Percentiles rank a stretch among this genome's conserved stretches.
Evolutionary conservation across 2,113 vertebrate genomes (phyloP).

Genomic region (Sebastes schlegelii): DNA sequence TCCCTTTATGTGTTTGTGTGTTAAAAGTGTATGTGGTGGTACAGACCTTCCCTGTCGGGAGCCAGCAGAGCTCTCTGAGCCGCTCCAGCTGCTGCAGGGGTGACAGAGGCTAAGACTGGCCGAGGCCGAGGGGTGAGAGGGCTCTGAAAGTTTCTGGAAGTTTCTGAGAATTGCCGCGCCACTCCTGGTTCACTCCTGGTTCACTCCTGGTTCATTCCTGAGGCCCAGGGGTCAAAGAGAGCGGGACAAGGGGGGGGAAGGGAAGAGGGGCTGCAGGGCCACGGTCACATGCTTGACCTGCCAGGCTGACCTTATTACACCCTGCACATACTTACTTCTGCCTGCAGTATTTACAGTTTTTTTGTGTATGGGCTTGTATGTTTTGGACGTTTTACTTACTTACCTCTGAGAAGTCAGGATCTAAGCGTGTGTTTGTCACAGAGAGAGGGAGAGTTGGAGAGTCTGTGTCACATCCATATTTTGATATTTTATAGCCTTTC

Average conservation of each 20-base stretch:
- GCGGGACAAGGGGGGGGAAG: constrained; percentile 33
- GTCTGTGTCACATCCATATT: neutral
- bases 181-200: constrained; percentile 57
- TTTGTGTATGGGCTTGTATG: neutral
- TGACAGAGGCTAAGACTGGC: constrained; percentile 67
- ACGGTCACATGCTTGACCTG: constrained; percentile 78
- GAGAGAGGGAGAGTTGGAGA: neutral
- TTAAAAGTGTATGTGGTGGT: constrained; percentile 49
- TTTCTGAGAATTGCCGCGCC: constrained; percentile 73
- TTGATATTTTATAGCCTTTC: neutral
- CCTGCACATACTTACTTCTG: constrained; percentile 49
- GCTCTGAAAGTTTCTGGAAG: constrained; percentile 69
- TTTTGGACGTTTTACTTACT: constrained; percentile 11
- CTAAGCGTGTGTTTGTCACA: constrained; percentile 8
- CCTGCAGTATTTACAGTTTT: constrained; percentile 40
- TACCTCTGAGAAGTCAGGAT: neutral
- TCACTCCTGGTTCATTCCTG: constrained; percentile 74
- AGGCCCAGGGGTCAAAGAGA: constrained; percentile 71
- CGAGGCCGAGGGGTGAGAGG: constrained; percentile 66
- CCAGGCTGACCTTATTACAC: constrained; percentile 60
- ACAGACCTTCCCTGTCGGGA: constrained; percentile 55
- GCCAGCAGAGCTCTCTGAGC: constrained; percentile 65
- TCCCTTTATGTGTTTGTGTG: constrained; percentile 23
- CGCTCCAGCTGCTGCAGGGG: constrained; percentile 76
- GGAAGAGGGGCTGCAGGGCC: constrained; percentile 69